phyloP scores from a whole-genome alignment of 2,888 invertebrate species.

The Torymus aiolomorphi region DNA sequence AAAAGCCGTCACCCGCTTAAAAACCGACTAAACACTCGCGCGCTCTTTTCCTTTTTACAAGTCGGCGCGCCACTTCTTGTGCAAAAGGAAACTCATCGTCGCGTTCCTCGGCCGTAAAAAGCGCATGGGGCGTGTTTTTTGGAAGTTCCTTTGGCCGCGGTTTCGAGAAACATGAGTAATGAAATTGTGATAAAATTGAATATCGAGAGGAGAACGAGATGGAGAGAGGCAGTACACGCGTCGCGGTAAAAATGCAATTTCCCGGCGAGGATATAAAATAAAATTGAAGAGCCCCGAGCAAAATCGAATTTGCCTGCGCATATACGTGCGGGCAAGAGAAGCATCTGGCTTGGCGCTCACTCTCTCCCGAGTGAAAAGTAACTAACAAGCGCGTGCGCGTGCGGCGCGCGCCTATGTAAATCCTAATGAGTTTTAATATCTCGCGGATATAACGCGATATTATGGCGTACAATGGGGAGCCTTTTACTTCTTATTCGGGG shows the following conservation, averaged over 20 bases:
- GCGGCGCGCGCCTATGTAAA: neutral
- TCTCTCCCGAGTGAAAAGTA: neutral
- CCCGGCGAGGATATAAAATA: constrained; percentile 31
- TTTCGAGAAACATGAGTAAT: constrained; percentile 31
- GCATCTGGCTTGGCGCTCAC: too few relatives aligned
- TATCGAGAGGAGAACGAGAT: constrained; percentile 23
- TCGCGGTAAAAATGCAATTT: constrained; percentile 42
- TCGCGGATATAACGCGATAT: neutral
- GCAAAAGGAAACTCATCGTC: too few relatives aligned
- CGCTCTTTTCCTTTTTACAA: too few relatives aligned
- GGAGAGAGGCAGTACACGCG: neutral
- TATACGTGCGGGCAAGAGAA: too few relatives aligned
- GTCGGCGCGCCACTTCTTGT: too few relatives aligned
- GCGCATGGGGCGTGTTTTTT: neutral
- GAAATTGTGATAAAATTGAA: constrained; percentile 49
- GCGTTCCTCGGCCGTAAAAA: too few relatives aligned
- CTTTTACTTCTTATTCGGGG: neutral
- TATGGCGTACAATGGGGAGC: neutral
- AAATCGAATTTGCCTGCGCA: constrained; percentile 28
- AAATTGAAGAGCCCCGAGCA: constrained; percentile 38
- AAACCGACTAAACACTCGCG: too few relatives aligned
- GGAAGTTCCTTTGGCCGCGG: constrained; percentile 19
- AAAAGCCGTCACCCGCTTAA: too few relatives aligned
- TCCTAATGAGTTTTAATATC: constrained; percentile 39
- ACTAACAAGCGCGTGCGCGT: constrained; percentile 10